Evolutionary conservation across 1,140 invertebrate species (phyloP), one percentile per base, ranked within the genome.

Genomic region (Scaptomyza montana): DNA sequence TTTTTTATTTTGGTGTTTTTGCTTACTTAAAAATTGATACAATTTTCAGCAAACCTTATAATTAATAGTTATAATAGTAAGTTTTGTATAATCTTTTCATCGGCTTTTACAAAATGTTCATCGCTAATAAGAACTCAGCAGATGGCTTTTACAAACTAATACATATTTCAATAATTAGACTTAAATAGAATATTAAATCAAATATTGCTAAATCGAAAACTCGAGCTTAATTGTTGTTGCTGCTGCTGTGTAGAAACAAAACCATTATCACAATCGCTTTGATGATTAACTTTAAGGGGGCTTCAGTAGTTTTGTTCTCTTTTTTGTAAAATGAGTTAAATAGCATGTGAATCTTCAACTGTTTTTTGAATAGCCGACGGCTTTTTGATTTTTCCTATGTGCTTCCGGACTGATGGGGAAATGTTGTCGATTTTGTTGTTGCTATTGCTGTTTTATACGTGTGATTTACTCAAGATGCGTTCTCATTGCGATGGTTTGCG

Each of bases 231-330:
- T 6, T 69, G 68, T 65, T 70, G 8, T 56, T 41, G 43, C 73
- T 63, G 65, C 57, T 73, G 69, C 51, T 76, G 57, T 67, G 49
- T 78, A 74, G 84, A 87, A 90, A 90, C 79, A 90, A 90, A 90
- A 90, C 77, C 77, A 77, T 90, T 91, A 91, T 91, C 89, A 91
- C 89, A 91, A 90, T 91, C 79, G 89, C 89, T 91, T 91, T 89
- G 89, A 91, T 90, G 89, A 91, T 81, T 89, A 89, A 89, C 80
- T 73, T 82, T 67, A 70, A 33, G 36, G 13, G 39, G 41, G 25
- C 46, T 50, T 57, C 28, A 47, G 5, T 43, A 74, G 51, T 68
- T 55, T 61, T 46, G 49, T 45, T 64, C 12, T 45, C 28, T 64
- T 49, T 61, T 49, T 30, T 43, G 13, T 60, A 59, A 36, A 78